These are phyloP conservation scores for Rhagologus leucostigma DNA, from an alignment of 2,113 vertebrate genomes.

Conservation along the genomic window DNA sequence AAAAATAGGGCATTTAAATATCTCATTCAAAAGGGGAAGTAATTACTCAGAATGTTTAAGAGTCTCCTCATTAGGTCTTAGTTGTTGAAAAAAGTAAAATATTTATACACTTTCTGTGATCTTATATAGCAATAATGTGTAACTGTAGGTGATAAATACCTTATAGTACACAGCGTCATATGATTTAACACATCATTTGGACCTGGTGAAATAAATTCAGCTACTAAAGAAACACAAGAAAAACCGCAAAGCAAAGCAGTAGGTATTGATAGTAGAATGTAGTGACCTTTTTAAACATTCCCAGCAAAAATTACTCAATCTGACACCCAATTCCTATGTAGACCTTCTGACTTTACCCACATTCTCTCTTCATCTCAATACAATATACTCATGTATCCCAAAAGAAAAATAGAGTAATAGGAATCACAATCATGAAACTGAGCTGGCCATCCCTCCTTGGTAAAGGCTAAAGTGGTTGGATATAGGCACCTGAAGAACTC, in stretches of 20 bases:
- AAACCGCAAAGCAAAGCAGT: constrained; percentile 43
- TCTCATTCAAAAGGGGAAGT: neutral
- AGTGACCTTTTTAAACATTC: constrained; percentile 21
- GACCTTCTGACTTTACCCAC: neutral
- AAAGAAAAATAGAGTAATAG: neutral
- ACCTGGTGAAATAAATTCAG: constrained; percentile 51
- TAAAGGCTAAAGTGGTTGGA: neutral
- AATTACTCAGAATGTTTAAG: neutral
- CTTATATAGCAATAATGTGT: neutral
- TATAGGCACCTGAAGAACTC: neutral
- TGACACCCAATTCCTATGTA: neutral
- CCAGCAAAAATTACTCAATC: neutral
- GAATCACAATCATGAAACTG: neutral
- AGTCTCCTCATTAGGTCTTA: neutral
- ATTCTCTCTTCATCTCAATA: neutral
- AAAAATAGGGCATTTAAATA: neutral
- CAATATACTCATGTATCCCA: neutral
- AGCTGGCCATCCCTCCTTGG: neutral
- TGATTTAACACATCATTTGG: constrained; percentile 45
- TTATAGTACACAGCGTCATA: constrained; percentile 13
- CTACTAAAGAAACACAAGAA: constrained; percentile 28
- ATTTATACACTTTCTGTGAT: neutral
- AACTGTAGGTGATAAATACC: neutral
- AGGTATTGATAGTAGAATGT: constrained; percentile 17
- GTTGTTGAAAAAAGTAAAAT: neutral